Evolutionary conservation across 2,888 invertebrate genomes (phyloP).

Genomic region (Drosophila colorata): DNA sequence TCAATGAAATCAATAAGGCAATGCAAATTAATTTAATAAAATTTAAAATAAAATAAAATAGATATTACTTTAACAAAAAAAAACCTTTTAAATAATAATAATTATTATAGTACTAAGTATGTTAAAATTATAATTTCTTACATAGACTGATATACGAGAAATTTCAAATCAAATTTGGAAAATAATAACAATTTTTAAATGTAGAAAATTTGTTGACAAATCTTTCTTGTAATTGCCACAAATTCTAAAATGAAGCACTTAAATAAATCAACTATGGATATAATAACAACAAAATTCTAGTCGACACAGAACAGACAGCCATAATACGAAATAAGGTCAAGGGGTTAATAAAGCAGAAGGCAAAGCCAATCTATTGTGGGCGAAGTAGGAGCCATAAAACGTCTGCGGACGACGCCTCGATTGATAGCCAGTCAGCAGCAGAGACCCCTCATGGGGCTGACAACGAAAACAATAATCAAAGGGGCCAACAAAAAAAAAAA

Average conservation of each 20-base stretch:
- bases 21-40: no score
- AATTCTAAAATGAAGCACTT: neutral
- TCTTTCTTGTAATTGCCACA: neutral
- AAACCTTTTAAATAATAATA: no score
- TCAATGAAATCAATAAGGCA: no score
- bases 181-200: no score
- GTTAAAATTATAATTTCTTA: no score
- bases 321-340: conserved; percentile 11
- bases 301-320: conserved; percentile 9
- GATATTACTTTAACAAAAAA: no score
- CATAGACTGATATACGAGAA: no score
- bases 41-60: no score
- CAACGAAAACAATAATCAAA: conserved; percentile 58
- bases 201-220: no score
- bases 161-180: no score
- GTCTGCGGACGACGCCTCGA: conserved; percentile 32
- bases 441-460: conserved; percentile 35
- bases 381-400: conserved; percentile 7
- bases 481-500: conserved; percentile 49
- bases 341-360: conserved; percentile 28
- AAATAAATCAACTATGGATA: neutral
- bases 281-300: conserved; percentile 5
- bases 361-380: conserved; percentile 18
- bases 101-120: no score
- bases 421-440: conserved; percentile 28